These are phyloP conservation scores for Nemapogon koenigi DNA, from an alignment of 2,888 invertebrate species.

Conservation along the genomic window DNA sequence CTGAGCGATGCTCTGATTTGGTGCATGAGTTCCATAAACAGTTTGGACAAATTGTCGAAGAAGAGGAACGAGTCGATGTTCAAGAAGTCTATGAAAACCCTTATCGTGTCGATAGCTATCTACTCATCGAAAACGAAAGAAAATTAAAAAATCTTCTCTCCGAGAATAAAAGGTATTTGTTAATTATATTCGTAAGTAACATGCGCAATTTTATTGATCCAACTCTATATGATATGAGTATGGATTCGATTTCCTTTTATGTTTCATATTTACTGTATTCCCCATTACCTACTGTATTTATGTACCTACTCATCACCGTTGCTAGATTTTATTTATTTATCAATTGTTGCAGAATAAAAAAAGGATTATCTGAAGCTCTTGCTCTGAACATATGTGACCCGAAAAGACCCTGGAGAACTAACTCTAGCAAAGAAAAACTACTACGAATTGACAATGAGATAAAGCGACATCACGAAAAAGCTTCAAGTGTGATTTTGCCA, in stretches of 20 bases:
- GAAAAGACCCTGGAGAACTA: slow-evolving; percentile 47
- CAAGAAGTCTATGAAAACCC: slow-evolving; percentile 32
- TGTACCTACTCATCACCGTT: too few species aligned
- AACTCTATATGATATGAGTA: too few species aligned
- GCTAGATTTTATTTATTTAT: background rate
- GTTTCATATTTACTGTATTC: too few species aligned
- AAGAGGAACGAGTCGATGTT: slow-evolving; percentile 21
- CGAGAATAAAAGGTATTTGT: slow-evolving; percentile 36
- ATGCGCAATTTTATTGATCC: too few species aligned
- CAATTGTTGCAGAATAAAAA: slow-evolving; percentile 2
- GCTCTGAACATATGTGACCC: slow-evolving; percentile 21
- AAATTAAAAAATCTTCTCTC: slow-evolving; percentile 32
- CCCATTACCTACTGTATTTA: too few species aligned
- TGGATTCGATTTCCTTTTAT: too few species aligned
- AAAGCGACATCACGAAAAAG: slow-evolving; percentile 37
- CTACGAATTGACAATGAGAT: slow-evolving; percentile 41
- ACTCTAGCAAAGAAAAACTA: slow-evolving; percentile 41
- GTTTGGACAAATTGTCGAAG: slow-evolving; percentile 28
- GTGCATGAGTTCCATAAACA: slow-evolving; percentile 36
- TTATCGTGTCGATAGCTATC: slow-evolving; percentile 30
- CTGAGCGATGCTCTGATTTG: slow-evolving; percentile 37
- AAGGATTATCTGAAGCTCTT: background rate
- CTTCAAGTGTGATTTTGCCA: slow-evolving; percentile 28
- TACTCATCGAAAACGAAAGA: slow-evolving; percentile 39
- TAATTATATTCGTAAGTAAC: too few species aligned